These are phyloP conservation scores for Ifrita kowaldi DNA, from an alignment of 2,113 vertebrate species.

Conservation along the genomic window DNA sequence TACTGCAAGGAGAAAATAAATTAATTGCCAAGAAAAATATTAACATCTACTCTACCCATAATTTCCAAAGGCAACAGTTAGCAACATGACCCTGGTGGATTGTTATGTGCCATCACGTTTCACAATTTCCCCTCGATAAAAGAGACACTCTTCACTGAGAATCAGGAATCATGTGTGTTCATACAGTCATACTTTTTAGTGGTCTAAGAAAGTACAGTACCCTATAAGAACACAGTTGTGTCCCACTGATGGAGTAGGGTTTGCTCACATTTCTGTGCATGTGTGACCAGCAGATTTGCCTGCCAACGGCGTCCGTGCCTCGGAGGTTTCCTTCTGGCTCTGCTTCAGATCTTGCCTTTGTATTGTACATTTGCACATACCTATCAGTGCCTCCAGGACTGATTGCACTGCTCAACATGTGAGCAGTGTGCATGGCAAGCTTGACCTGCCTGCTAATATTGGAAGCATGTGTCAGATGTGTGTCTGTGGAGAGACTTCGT, in stretches of 20 bases:
- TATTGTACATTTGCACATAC: not conserved
- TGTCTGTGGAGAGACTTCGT: not conserved
- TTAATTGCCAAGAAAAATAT: not conserved
- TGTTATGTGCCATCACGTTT: not conserved
- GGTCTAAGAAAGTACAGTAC: not conserved
- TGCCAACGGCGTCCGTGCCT: fast-evolving
- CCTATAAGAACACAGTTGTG: not conserved
- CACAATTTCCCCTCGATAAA: not conserved
- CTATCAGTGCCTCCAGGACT: not conserved
- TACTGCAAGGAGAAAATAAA: not conserved
- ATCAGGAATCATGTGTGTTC: not conserved
- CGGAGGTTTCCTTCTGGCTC: not conserved
- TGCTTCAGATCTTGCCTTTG: not conserved
- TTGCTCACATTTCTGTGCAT: not conserved
- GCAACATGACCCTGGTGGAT: not conserved
- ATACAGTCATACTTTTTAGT: not conserved
- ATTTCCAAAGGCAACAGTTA: not conserved
- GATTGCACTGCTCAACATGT: not conserved
- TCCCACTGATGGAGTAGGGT: not conserved
- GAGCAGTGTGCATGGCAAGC: not conserved
- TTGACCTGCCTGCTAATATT: not conserved
- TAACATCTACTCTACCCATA: not conserved
- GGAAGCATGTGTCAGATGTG: fast-evolving
- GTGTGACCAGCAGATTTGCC: not conserved
- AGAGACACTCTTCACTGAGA: not conserved